These are phyloP conservation scores for Oncopeltus fasciatus DNA, from an alignment of 1,140 invertebrate genomes.

Conservation along the genomic window DNA sequence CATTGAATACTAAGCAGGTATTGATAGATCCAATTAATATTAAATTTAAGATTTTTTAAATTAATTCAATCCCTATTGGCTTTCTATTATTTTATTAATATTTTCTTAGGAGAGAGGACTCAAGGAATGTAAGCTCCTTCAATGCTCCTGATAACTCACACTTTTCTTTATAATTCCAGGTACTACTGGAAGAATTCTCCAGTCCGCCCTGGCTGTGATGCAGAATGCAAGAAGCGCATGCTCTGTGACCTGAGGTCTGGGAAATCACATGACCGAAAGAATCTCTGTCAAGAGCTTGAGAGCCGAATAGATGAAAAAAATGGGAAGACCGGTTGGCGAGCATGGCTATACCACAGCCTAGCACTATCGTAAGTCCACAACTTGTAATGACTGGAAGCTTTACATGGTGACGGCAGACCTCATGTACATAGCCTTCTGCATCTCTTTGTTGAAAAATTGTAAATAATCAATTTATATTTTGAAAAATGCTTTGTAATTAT, in stretches of 20 bases:
- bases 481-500: too few species aligned
- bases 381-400: slow-evolving; percentile 3
- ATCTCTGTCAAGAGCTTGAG: slow-evolving; percentile 64
- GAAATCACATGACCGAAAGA: slow-evolving; percentile 68
- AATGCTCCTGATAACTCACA: too few species aligned
- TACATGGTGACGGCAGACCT: neutral
- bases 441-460: too few species aligned
- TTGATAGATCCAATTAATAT: too few species aligned
- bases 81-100: too few species aligned
- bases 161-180: slow-evolving; percentile 35
- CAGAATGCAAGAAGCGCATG: slow-evolving; percentile 67
- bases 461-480: too few species aligned
- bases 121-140: too few species aligned
- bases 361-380: slow-evolving; percentile 61
- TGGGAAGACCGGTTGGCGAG: slow-evolving; percentile 58
- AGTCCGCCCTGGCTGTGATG: slow-evolving; percentile 57
- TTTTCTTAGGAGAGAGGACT: too few species aligned
- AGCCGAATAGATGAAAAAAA: slow-evolving; percentile 57
- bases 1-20: too few species aligned
- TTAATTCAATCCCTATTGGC: too few species aligned
- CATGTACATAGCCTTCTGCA: neutral
- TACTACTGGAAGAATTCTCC: slow-evolving; percentile 81
- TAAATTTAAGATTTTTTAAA: too few species aligned
- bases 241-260: slow-evolving; percentile 73
- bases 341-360: slow-evolving; percentile 72